These are phyloP conservation scores for Pandemis heparana DNA, from an alignment of 2,888 invertebrate genomes.

Conservation along the genomic window DNA sequence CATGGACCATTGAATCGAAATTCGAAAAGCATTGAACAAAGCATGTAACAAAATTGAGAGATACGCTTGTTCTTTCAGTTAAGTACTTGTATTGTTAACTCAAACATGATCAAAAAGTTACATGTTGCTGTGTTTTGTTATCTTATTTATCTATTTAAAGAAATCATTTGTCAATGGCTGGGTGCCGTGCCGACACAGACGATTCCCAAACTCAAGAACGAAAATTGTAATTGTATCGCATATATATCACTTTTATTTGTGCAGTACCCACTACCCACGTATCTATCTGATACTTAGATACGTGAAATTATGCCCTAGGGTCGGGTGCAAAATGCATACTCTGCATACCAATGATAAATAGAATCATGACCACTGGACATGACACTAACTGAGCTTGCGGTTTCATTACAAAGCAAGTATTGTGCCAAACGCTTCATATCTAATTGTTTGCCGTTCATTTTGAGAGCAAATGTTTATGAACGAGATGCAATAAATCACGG, in stretches of 20 bases:
- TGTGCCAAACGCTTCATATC: background rate
- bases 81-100: background rate
- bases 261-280: background rate
- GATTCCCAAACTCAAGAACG: background rate
- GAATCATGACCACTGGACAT: slow-evolving; percentile 11
- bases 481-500: background rate
- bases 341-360: slow-evolving; percentile 24
- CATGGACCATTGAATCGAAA: too few relatives aligned
- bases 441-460: background rate
- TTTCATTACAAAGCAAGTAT: background rate
- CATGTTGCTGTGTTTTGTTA: slow-evolving; percentile 11
- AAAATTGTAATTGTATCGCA: background rate
- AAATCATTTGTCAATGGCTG: slow-evolving; percentile 16
- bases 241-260: background rate
- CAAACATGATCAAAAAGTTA: background rate
- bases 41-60: too few relatives aligned
- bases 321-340: slow-evolving; percentile 16
- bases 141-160: slow-evolving; percentile 26
- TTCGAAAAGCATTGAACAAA: too few relatives aligned
- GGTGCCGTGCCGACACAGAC: background rate
- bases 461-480: background rate
- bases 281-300: slow-evolving; percentile 1
- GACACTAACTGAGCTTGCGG: slow-evolving; percentile 2
- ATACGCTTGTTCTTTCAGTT: too few relatives aligned
- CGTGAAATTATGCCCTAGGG: slow-evolving; percentile 22